Evolutionary conservation across 2,888 invertebrate genomes (phyloP).

Genomic region (Seladonia tumulorum): DNA sequence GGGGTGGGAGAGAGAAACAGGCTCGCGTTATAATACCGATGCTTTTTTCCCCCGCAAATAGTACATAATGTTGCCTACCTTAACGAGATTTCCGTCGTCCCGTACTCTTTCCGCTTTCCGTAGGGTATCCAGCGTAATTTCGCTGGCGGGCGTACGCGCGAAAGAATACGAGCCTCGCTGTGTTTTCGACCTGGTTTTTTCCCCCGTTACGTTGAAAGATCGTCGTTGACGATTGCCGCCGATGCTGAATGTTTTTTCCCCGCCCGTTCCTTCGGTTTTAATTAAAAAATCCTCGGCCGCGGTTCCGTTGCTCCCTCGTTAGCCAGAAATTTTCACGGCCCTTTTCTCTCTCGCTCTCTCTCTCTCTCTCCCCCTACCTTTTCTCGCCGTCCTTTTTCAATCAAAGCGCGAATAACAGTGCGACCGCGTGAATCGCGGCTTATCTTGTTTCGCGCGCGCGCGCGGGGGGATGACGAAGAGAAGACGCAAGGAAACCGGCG

Average conservation of each 20-base stretch:
- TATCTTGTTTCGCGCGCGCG: neutral
- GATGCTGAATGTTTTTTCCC: constrained; percentile 48
- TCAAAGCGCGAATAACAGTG: constrained; percentile 40
- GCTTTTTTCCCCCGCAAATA: constrained; percentile 50
- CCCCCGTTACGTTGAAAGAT: constrained; percentile 43
- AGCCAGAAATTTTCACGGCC: constrained; percentile 47
- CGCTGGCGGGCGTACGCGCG: constrained; percentile 22
- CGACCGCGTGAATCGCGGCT: constrained; percentile 19
- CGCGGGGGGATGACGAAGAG: neutral
- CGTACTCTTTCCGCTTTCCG: constrained; percentile 27
- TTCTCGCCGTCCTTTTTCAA: constrained; percentile 23
- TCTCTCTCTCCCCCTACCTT: neutral
- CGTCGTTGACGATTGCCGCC: constrained; percentile 41
- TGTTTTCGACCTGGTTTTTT: constrained; percentile 45
- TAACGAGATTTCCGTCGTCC: constrained; percentile 68
- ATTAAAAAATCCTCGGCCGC: constrained; percentile 49
- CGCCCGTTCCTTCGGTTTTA: constrained; percentile 44
- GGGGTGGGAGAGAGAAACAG: neutral
- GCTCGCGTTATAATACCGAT: constrained; percentile 34
- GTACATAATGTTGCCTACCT: constrained; percentile 72
- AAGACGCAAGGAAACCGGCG: neutral
- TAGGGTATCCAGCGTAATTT: constrained; percentile 35
- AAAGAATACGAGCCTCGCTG: constrained; percentile 31
- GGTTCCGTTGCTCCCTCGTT: constrained; percentile 39
- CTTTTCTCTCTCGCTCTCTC: neutral